These are phyloP conservation scores for Anhinga rufa DNA, from an alignment of 2,113 vertebrate species.

Conservation along the genomic window DNA sequence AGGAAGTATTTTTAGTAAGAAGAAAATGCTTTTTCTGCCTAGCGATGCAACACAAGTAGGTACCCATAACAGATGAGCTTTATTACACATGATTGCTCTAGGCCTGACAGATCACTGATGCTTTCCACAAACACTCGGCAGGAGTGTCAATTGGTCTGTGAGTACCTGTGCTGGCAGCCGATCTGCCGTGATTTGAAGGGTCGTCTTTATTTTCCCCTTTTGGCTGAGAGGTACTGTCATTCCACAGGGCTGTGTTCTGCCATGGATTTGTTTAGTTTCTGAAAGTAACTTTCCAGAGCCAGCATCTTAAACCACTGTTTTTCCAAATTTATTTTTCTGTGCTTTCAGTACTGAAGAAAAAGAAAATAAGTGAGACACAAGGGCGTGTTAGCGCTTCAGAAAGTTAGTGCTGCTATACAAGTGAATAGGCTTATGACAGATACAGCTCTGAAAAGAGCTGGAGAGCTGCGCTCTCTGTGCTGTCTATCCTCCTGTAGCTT, in stretches of 20 bases:
- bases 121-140: not conserved
- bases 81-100: not conserved
- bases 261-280: not conserved
- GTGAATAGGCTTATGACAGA: not conserved
- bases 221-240: not conserved
- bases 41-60: not conserved
- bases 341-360: not conserved
- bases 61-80: not conserved
- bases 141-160: not conserved
- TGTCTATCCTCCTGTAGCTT: not conserved
- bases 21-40: not conserved
- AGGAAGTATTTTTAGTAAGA: conserved; percentile 44
- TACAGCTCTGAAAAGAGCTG: not conserved
- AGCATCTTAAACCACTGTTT: not conserved
- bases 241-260: not conserved
- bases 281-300: not conserved
- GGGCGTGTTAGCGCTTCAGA: not conserved
- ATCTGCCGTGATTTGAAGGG: not conserved
- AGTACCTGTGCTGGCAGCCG: not conserved
- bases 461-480: not conserved
- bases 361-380: not conserved
- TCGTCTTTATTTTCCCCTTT: not conserved
- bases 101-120: not conserved
- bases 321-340: not conserved
- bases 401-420: not conserved